Evolutionary conservation across 2,113 vertebrate species (phyloP).

Genomic region (Nothobranchius kuhntae): DNA sequence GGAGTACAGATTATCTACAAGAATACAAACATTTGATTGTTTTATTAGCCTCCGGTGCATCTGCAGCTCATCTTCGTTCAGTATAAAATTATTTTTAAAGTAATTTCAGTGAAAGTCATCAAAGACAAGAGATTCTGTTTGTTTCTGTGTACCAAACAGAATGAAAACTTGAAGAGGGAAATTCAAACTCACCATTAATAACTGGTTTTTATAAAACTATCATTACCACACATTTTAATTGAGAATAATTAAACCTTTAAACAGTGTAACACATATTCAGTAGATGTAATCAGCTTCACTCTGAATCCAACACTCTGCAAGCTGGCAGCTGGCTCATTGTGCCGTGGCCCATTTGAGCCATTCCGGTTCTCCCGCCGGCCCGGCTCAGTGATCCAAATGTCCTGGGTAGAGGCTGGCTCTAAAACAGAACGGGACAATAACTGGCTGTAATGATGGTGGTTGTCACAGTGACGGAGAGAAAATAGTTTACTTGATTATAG

Average conservation of each 20-base stretch:
- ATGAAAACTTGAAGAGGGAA: too few relatives aligned
- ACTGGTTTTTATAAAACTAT: background rate
- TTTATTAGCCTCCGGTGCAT: too few relatives aligned
- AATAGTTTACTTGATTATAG: background rate
- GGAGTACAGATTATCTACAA: too few relatives aligned
- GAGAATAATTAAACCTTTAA: conserved; percentile 27
- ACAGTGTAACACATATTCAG: conserved; percentile 41
- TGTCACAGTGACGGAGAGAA: conserved; percentile 21
- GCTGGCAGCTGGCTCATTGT: conserved; percentile 78
- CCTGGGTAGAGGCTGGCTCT: conserved; percentile 60
- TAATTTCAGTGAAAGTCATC: background rate
- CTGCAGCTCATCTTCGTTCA: background rate
- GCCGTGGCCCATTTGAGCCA: conserved; percentile 55
- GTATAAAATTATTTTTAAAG: background rate
- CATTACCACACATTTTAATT: conserved; percentile 20
- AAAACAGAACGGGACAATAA: conserved; percentile 28
- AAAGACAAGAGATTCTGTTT: too few relatives aligned
- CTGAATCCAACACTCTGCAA: conserved; percentile 61
- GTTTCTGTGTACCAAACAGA: too few relatives aligned
- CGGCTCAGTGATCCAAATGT: conserved; percentile 54
- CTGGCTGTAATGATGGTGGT: conserved; percentile 28
- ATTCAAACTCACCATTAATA: too few relatives aligned
- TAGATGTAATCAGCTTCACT: conserved; percentile 31
- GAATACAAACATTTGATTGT: too few relatives aligned
- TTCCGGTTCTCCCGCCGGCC: conserved; percentile 79